Evolutionary conservation across 2,888 invertebrate genomes (phyloP), one percentile per base, ranked within the genome.

Genomic region (Hyalella azteca): DNA sequence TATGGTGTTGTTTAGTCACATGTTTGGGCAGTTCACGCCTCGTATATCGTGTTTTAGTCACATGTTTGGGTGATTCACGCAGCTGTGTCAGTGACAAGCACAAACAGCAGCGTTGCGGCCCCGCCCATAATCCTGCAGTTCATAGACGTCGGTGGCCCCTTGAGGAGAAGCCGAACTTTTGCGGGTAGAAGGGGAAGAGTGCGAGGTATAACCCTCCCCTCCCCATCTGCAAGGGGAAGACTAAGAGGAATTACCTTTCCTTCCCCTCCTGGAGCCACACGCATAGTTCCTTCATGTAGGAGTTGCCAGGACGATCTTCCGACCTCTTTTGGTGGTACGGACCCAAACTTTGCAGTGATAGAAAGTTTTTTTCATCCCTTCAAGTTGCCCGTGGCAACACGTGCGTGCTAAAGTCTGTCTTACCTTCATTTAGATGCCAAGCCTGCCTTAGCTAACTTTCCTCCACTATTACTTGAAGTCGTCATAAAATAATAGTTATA

Each of bases 131-230:
- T 66, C 32, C 66, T 66, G 19, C 66, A 66, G 66, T 66, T 66
- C 36, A 66, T 66, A 36, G 39, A 66, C 66, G 66, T 66, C 66
- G 66, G 66, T 36, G 66, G 66, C 36, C 66, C 66, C 7, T 66
- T 66, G 29, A 11, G 66, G 36, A 66, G 66, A 66, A 36, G 36
- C 36, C 66, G 36, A 66, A 66, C 29, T 66, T 66, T 32, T 29
- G 36, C 66, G 66, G 36, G 66, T 66, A 66, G 66, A 66, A 22
- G 66, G 66, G 66, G 66, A 15, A 66, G 66, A 66, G 66, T 36
- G 32, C 22, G 66, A 36, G 39, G 66, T 66, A 19, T 66, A 36
- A 66, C 19, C 66, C 66, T 32, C 19, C 66, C 11, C 15, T 9
- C 15, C 15, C n/a, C n/a, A n/a, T n/a, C n/a, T n/a, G n/a, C n/a